Base-by-base conservation (phyloP, 2,888 invertebrate species). In the Eubasilissa splendida region DNA sequence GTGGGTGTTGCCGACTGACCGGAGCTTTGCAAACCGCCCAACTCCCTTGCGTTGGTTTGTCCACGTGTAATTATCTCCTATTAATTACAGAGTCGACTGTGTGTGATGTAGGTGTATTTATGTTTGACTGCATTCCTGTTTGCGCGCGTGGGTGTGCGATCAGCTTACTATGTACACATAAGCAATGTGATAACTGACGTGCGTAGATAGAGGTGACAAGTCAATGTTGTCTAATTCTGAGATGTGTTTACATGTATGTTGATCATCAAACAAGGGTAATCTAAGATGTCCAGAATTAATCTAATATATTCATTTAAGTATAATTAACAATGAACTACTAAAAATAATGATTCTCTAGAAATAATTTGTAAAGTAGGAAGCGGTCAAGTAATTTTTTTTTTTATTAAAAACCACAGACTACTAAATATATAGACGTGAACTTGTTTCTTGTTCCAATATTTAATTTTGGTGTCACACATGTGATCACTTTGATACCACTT, bases 31-130 rank as follows among this genome's bases (percentile, higher is more conserved):
- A 33, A 7, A 33, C 63, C 33, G 8, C 63, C 63, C 63, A 53
- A 59, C 50, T 22, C 54, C 56, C 74, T 56, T 52, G 79, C 53
- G 52, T 50, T 66, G 74, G 74, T 70, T 59, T 66, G 75, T 66
- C 56, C 66, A 52, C 65, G 56, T 83, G 83, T 83, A 81, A 83
- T 83, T 83, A 83, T 83, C 79, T 79, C 58, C 79, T 76, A 83
- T 83, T 83, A 81, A 83, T 83, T 83, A 80, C 80, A 68, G 68
- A 50, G 9, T 50, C 50, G 50, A 50, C 68, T 68, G 50, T 33
- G 63, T 63, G 33, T 63, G 33, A 11, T 7, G 63, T 33, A 33
- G 7, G n/a, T 11, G 5, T n/a, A 42, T n/a, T 10, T 50, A 10
- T 68, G 68, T 50, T 12, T 68, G n/a, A 12, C 42, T 14, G n/a